Evolutionary conservation across 2,797 vertebrate genomes (phyloP), one percentile per base, ranked within the genome.

Genomic region (Manis crassicaudata): DNA sequence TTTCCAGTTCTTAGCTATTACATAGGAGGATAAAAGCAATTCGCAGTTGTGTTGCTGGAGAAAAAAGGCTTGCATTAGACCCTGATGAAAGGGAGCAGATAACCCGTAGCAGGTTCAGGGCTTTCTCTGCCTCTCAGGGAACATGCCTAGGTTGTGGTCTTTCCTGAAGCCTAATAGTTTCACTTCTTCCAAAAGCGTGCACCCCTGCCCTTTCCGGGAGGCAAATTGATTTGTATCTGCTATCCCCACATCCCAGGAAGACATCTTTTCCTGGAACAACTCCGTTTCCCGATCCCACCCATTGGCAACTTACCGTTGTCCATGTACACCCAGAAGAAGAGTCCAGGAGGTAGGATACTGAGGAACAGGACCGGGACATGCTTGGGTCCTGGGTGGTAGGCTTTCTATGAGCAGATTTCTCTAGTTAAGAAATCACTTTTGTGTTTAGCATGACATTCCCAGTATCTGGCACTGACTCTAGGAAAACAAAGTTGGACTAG

Each of bases 351-450:
- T 88, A 11, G 12, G 32, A 73, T 76, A 72, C n/a, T 2, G 8
- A 88, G 27, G 27, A 92, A 86, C 4, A 43, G 29, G 23, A 37
- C 77, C 43, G 32, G 32, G 50, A 35, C 8, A 11, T 70, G 25
- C 23, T 52, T 91, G 52, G 5, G 6, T 85, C 37, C 60, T 88
- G 23, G 50, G 29, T 29, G 82, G 23, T 72, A 40, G 13, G 23
- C 43, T 54, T 70, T 73, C 56, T 50, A 0, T 76, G 46, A 75
- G 32, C 43, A 88, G 20, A 60, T 75, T 65, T 85, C 54, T 83
- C n/a, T 86, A 16, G 32, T 2, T n/a, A 50, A 90, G 63, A 95
- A 96, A 17, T 88, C 32, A 86, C 73, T 90, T 63, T 68, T 40
- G 3, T 94, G 40, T 90, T 62, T 77, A 81, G 29, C 29, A 6